Evolutionary conservation across 2,888 invertebrate genomes (phyloP).

Genomic region (Pimpla rufipes): DNA sequence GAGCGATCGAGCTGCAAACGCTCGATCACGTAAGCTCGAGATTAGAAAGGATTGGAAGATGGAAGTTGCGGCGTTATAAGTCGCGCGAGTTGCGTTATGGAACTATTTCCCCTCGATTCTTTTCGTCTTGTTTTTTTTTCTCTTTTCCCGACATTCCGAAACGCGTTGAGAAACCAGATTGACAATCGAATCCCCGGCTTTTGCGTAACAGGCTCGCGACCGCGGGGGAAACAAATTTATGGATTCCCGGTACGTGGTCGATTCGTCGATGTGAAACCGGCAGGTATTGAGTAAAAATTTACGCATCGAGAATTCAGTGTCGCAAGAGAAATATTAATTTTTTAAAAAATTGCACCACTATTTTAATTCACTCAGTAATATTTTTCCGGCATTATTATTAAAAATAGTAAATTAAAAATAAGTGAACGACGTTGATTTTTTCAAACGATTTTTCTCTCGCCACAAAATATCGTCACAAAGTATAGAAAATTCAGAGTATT

Average conservation of each 20-base stretch:
- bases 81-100: conserved; percentile 14
- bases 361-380: no score
- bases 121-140: background rate
- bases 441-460: no score
- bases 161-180: conserved; percentile 7
- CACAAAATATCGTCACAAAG: no score
- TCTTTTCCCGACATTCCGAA: conserved; percentile 1
- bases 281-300: background rate
- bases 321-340: no score
- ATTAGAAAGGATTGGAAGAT: conserved; percentile 61
- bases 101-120: conserved; percentile 6
- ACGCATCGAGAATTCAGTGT: no score
- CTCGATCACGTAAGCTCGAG: conserved; percentile 59
- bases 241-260: background rate
- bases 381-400: no score
- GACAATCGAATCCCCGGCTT: background rate
- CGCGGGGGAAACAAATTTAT: background rate
- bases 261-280: background rate
- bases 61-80: conserved; percentile 32
- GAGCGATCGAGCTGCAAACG: conserved; percentile 21
- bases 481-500: no score
- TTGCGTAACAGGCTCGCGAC: background rate
- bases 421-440: no score
- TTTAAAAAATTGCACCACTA: no score
- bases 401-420: no score